Evolutionary conservation across 2,113 vertebrate genomes (phyloP).

Genomic region (Eulemur rufifrons): DNA sequence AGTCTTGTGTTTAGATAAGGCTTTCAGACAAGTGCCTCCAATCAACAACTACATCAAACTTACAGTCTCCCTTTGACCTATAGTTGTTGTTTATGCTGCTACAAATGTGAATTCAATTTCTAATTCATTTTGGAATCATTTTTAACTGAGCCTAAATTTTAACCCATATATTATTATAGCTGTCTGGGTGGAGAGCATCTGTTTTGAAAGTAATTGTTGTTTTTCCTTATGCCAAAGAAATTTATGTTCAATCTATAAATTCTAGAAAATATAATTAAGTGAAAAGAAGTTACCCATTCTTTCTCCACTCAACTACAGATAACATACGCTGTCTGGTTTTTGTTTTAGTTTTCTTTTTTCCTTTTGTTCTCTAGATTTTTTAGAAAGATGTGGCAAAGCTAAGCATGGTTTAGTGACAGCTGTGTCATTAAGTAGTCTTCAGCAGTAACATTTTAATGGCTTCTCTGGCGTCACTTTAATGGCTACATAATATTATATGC

Average conservation of each 20-base stretch:
- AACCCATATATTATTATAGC: not conserved
- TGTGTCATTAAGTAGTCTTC: not conserved
- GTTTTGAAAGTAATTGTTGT: constrained; percentile 36
- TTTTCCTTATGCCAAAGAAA: constrained; percentile 5
- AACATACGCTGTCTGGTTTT: not conserved
- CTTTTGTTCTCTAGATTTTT: not conserved
- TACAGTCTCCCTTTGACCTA: not conserved
- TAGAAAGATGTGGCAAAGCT: not conserved
- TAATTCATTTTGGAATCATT: not conserved
- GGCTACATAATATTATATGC: not conserved
- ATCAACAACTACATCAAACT: not conserved
- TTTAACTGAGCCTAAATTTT: not conserved
- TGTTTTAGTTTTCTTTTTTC: not conserved
- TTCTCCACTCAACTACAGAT: not conserved
- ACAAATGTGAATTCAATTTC: not conserved
- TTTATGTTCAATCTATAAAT: not conserved
- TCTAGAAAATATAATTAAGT: constrained; percentile 4
- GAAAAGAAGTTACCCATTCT: not conserved
- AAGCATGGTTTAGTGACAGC: not conserved
- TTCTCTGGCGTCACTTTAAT: not conserved
- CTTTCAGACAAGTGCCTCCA: not conserved
- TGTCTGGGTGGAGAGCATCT: not conserved
- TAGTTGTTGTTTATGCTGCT: not conserved
- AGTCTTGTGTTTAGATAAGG: not conserved
- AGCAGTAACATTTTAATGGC: not conserved